phyloP scores from a whole-genome alignment of 1,140 invertebrate genomes.

The Anoplophora glabripennis region DNA sequence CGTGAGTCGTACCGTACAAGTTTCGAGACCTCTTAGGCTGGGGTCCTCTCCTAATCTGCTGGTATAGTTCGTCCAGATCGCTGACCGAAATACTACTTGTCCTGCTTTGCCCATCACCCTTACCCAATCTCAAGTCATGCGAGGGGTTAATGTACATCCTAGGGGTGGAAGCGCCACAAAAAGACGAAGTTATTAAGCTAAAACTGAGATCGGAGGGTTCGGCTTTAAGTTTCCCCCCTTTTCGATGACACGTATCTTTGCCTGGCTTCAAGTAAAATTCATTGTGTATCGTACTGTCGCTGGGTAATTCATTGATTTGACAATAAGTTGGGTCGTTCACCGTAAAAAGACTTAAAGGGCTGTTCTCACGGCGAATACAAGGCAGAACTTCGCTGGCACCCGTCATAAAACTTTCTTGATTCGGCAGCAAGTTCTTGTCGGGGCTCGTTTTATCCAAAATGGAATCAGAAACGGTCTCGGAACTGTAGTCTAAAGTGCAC shows the following conservation, averaged over 20 bases:
- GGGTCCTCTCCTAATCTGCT: slow-evolving; percentile 52
- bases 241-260: not conserved
- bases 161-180: slow-evolving; percentile 43
- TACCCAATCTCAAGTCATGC: slow-evolving; percentile 30
- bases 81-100: slow-evolving; percentile 50
- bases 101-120: slow-evolving; percentile 33
- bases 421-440: slow-evolving; percentile 50
- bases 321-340: slow-evolving; percentile 23
- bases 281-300: not conserved
- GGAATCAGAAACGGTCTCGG: slow-evolving; percentile 67
- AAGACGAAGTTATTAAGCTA: slow-evolving; percentile 42
- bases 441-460: slow-evolving; percentile 56
- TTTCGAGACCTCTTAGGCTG: slow-evolving; percentile 10
- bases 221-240: not conserved
- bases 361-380: slow-evolving; percentile 7
- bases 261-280: slow-evolving; percentile 2
- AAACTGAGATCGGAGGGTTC: slow-evolving; percentile 23
- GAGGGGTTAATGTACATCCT: slow-evolving; percentile 38
- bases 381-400: not conserved
- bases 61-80: slow-evolving; percentile 59
- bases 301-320: slow-evolving; percentile 14
- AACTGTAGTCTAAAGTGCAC: slow-evolving; percentile 67
- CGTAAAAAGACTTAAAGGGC: slow-evolving; percentile 13
- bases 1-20: slow-evolving; percentile 15
- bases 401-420: slow-evolving; percentile 18